Evolutionary conservation across 2,888 invertebrate species (phyloP).

Genomic region (Sympetrum striolatum): DNA sequence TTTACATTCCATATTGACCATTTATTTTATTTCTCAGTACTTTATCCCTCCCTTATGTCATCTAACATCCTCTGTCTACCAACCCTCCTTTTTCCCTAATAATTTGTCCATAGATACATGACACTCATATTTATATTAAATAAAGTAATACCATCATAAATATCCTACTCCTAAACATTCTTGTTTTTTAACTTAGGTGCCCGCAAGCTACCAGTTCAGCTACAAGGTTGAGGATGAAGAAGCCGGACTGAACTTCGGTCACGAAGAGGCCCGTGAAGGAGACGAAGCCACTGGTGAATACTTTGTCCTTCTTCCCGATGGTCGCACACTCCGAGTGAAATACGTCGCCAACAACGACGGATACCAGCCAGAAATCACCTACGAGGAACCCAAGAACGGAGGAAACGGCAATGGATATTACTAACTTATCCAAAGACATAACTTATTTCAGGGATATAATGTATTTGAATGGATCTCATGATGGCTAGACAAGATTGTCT

Average conservation of each 20-base stretch:
- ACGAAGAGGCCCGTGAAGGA: constrained; percentile 83
- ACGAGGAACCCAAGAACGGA: constrained; percentile 64
- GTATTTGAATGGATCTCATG: neutral
- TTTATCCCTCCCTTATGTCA: no score
- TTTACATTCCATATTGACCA: no score
- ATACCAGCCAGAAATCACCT: constrained; percentile 81
- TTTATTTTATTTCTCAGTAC: no score
- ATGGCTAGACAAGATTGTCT: no score
- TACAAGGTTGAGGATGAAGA: constrained; percentile 84
- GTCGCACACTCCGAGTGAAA: constrained; percentile 84
- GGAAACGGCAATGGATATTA: neutral
- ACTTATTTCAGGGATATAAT: neutral
- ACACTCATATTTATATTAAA: no score
- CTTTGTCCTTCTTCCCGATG: constrained; percentile 85
- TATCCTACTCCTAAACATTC: neutral
- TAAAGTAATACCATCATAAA: neutral
- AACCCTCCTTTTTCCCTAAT: no score
- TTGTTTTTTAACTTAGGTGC: constrained; percentile 66
- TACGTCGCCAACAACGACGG: constrained; percentile 84
- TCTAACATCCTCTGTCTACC: no score
- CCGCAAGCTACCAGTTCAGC: constrained; percentile 85
- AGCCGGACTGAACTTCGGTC: constrained; percentile 81
- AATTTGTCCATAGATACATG: no score
- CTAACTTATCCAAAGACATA: neutral
- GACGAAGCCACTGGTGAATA: constrained; percentile 83